Conservation (phyloP, 2,797 vertebrate genomes). For the Perdix hodgsoniae region DNA sequence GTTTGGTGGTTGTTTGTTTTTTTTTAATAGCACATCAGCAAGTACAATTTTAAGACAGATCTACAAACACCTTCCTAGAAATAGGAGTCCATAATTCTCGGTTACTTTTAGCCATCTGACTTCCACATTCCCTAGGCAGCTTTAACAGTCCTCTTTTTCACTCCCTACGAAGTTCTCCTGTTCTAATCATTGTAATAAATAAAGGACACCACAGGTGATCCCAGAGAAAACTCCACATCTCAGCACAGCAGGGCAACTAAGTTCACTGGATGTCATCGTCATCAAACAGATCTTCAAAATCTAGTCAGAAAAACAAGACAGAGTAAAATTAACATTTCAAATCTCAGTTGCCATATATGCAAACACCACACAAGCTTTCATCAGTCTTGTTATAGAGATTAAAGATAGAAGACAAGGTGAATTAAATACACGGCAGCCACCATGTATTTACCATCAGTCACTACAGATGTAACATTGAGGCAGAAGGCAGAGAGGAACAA, state of each 20-base stretch:
- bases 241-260: background rate
- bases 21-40: background rate
- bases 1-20: constrained; percentile 51
- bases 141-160: background rate
- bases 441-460: background rate
- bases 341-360: background rate
- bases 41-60: background rate
- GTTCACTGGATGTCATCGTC: constrained; percentile 85
- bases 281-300: constrained; percentile 87
- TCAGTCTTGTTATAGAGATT: background rate
- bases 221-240: background rate
- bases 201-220: background rate
- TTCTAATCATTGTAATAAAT: constrained; percentile 40
- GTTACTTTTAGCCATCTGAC: background rate
- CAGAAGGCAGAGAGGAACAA: background rate
- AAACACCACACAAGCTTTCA: background rate
- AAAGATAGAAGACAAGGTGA: background rate
- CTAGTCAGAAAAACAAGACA: constrained; percentile 64
- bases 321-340: background rate
- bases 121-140: background rate
- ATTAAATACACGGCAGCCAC: background rate
- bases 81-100: background rate
- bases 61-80: background rate
- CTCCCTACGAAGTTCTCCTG: fast-evolving
- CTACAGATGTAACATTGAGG: background rate